Evolutionary conservation across 2,797 vertebrate genomes (phyloP), one percentile per base, ranked within the genome.

Genomic region (Momotus momota): DNA sequence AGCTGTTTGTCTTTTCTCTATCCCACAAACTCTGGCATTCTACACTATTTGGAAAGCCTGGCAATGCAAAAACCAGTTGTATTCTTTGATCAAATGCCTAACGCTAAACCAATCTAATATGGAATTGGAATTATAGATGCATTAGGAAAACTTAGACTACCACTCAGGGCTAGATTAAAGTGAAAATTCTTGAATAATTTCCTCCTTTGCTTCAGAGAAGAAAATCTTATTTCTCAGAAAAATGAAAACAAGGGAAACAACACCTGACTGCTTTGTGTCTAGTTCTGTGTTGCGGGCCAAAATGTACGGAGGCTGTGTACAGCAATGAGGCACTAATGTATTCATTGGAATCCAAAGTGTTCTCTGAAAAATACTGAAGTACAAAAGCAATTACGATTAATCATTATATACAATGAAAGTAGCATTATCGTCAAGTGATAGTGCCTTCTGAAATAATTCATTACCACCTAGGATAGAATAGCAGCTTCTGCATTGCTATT

Each of bases 301-400:
- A 75, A 73, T 95, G 81, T 87, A 93, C 97, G 71, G 86, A 96
- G 91, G 43, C 46, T 94, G 87, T 95, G 95, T 97, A 85, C 38
- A 83, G 65, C 82, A 93, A 79, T 26, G 83, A 95, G 75, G 93
- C 79, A 83, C 55, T 95, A 96, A 97, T 93, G 38, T 95, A 97
- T 97, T 97, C 96, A 93, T 29, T 91, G 86, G 78, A 88, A 92
- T 91, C 60, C 61, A 92, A 83, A 96, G 55, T 75, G 55, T 93
- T 96, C 78, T 94, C 71, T 96, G 74, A 93, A 57, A 96, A 97
- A 95, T 88, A 95, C 79, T 86, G 74, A 97, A 93, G 66, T 92
- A 91, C 73, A 94, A 96, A 97, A 94, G 87, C 96, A 97, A 97
- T 98, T 97, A 95, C 89, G 90, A 93, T 97, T 94, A 92, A 95